These are phyloP conservation scores for Liparis tanakae DNA, from an alignment of 2,797 vertebrate species.

Conservation along the genomic window DNA sequence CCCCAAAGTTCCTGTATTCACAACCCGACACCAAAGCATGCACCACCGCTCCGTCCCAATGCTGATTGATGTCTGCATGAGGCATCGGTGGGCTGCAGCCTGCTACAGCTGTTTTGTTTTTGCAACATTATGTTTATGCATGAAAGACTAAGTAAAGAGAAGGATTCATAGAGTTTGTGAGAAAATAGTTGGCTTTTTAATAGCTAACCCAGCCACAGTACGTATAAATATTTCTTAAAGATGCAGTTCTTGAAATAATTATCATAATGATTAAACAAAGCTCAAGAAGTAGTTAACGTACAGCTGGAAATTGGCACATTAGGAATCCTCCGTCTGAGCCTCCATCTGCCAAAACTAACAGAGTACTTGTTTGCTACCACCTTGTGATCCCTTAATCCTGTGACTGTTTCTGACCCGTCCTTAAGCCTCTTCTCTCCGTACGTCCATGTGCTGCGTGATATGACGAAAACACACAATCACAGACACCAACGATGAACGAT, in stretches of 20 bases:
- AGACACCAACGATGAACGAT: conserved; percentile 51
- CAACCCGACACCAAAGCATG: conserved; percentile 15
- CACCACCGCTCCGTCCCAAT: conserved; percentile 36
- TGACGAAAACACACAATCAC: conserved; percentile 53
- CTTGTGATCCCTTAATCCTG: conserved; percentile 45
- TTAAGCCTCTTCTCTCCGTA: conserved; percentile 39
- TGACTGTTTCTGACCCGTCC: conserved; percentile 42
- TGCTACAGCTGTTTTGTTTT: conserved; percentile 10
- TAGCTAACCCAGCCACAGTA: background rate
- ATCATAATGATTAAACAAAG: conserved; percentile 19
- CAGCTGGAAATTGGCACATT: conserved; percentile 41
- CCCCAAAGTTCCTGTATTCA: background rate
- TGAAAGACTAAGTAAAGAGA: background rate
- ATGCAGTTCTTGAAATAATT: background rate
- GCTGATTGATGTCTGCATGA: conserved; percentile 25
- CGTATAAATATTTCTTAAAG: background rate
- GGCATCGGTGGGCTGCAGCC: conserved; percentile 35
- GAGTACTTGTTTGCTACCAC: conserved; percentile 49
- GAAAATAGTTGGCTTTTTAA: background rate
- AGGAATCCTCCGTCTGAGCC: conserved; percentile 35
- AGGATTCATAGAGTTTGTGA: background rate
- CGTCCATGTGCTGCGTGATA: conserved; percentile 24
- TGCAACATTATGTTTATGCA: conserved; percentile 1
- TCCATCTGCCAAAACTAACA: conserved; percentile 73
- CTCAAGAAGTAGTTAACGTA: conserved; percentile 22